Conservation (phyloP, 2,888 invertebrate species). For the Limenitis camilla region DNA sequence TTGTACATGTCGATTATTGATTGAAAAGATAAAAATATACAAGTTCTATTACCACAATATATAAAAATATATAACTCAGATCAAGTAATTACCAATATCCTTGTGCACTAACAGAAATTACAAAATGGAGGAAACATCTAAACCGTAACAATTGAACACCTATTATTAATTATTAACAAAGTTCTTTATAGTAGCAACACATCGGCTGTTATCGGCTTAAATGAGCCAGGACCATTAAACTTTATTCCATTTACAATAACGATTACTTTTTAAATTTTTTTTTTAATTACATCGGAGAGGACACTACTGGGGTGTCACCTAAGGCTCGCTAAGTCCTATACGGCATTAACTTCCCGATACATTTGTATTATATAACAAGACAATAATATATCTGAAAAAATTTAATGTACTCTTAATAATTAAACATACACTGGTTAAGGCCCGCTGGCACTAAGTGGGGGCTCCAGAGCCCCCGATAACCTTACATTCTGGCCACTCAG, state of each 20-base stretch:
- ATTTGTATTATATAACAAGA: slow-evolving; percentile 75
- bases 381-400: slow-evolving; percentile 75
- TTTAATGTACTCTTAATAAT: slow-evolving; percentile 71
- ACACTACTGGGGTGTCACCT: slow-evolving; percentile 59
- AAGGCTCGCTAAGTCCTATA: slow-evolving; percentile 66
- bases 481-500: slow-evolving; percentile 52
- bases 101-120: slow-evolving; percentile 70
- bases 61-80: slow-evolving; percentile 74
- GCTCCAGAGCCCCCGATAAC: slow-evolving; percentile 44
- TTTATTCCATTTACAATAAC: slow-evolving; percentile 71
- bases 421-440: slow-evolving; percentile 70
- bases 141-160: slow-evolving; percentile 73
- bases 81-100: slow-evolving; percentile 73
- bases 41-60: slow-evolving; percentile 69
- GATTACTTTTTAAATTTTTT: slow-evolving; percentile 56
- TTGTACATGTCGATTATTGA: slow-evolving; percentile 74
- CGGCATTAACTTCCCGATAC: slow-evolving; percentile 62
- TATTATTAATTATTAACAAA: slow-evolving; percentile 69
- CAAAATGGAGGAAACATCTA: slow-evolving; percentile 63
- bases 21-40: slow-evolving; percentile 72
- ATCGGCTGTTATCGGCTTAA: slow-evolving; percentile 60
- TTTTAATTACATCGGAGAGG: slow-evolving; percentile 44
- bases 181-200: slow-evolving; percentile 62
- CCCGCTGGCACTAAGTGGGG: slow-evolving; percentile 54
- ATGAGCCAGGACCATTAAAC: slow-evolving; percentile 69